Percentiles rank a stretch among this genome's conserved stretches.
Evolutionary conservation across 2,113 vertebrate genomes (phyloP).

Genomic region (Mesembrinibis cayennensis): DNA sequence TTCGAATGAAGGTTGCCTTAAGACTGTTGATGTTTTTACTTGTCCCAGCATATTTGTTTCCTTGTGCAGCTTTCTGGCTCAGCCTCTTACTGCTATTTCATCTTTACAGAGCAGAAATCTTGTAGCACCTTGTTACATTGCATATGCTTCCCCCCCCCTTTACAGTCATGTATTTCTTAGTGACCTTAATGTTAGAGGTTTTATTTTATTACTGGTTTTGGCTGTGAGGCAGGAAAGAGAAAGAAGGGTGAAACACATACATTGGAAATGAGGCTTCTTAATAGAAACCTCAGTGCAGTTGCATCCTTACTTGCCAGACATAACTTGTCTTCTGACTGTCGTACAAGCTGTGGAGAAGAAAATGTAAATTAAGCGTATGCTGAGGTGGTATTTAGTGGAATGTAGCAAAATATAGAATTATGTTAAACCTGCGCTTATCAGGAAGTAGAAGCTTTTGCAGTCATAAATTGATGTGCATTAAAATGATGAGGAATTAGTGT

Average conservation of each 20-base stretch:
- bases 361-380: background rate
- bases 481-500: background rate
- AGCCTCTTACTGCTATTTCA: background rate
- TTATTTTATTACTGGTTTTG: background rate
- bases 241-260: background rate
- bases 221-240: background rate
- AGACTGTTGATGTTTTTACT: slow-evolving; percentile 10
- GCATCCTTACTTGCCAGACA: background rate
- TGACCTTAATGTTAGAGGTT: background rate
- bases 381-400: background rate
- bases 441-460: slow-evolving; percentile 12
- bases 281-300: background rate
- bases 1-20: slow-evolving; percentile 27
- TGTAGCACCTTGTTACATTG: background rate
- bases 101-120: background rate
- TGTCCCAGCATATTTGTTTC: background rate
- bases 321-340: background rate
- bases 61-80: background rate
- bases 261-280: background rate
- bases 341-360: background rate
- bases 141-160: background rate
- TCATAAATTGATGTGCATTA: background rate
- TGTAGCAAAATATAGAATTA: background rate
- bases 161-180: background rate
- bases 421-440: background rate